Evolutionary conservation across 2,113 vertebrate species (phyloP).

Genomic region (human): GRCh38 chr14:101627001-101627500

Average conservation of each 20-base stretch:
- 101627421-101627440: too few relatives aligned
- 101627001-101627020: not conserved
- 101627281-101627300: fast-evolving
- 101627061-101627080: not conserved
- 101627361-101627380: too few relatives aligned
- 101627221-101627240: fast-evolving
- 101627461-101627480: too few relatives aligned
- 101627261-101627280: not conserved
- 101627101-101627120: not conserved
- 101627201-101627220: not conserved
- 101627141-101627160: not conserved
- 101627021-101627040: not conserved
- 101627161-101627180: not conserved
- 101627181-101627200: not conserved
- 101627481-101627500: too few relatives aligned
- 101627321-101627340: too few relatives aligned
- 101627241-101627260: fast-evolving
- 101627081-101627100: not conserved
- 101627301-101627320: not conserved
- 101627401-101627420: too few relatives aligned
- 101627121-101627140: not conserved
- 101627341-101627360: too few relatives aligned
- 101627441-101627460: too few relatives aligned
- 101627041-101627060: not conserved
- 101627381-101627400: too few relatives aligned